Evolutionary conservation across 1,140 invertebrate genomes (phyloP).

Genomic region (Psilanteris sp.): DNA sequence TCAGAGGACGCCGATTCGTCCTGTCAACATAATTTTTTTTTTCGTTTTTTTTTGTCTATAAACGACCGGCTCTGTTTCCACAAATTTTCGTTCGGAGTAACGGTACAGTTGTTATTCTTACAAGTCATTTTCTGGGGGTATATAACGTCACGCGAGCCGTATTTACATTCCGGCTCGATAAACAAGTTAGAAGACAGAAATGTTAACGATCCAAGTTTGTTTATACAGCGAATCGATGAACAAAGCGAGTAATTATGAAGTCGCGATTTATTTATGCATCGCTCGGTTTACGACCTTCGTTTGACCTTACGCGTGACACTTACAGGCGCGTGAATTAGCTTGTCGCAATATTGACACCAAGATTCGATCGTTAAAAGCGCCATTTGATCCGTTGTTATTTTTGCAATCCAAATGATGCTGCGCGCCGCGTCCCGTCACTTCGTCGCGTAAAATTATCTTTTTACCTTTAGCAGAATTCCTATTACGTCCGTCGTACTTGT

Average conservation of each 20-base stretch:
- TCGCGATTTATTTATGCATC: slow-evolving; percentile 53
- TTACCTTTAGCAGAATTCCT: no score
- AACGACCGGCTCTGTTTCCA: no score
- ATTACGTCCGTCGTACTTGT: no score
- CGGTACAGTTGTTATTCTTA: slow-evolving; percentile 38
- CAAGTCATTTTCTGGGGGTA: slow-evolving; percentile 23
- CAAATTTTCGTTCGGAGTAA: slow-evolving; percentile 4
- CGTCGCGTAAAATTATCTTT: no score
- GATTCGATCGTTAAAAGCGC: slow-evolving; percentile 1
- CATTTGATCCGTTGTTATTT: no score
- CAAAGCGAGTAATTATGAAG: slow-evolving; percentile 57
- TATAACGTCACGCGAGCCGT: slow-evolving; percentile 46
- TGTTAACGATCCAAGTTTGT: slow-evolving; percentile 53
- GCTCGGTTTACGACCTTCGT: slow-evolving; percentile 46
- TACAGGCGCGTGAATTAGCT: slow-evolving; percentile 6
- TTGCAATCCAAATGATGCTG: no score
- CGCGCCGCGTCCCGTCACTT: no score
- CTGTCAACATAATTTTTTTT: no score
- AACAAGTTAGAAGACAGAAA: slow-evolving; percentile 48
- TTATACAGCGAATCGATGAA: slow-evolving; percentile 53
- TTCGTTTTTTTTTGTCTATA: slow-evolving; percentile 16
- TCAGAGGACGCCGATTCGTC: no score
- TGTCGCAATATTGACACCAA: not conserved
- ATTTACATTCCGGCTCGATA: slow-evolving; percentile 53
- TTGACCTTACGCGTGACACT: slow-evolving; percentile 41